phyloP scores from a whole-genome alignment of 2,888 invertebrate species.

The Metalampra italica region DNA sequence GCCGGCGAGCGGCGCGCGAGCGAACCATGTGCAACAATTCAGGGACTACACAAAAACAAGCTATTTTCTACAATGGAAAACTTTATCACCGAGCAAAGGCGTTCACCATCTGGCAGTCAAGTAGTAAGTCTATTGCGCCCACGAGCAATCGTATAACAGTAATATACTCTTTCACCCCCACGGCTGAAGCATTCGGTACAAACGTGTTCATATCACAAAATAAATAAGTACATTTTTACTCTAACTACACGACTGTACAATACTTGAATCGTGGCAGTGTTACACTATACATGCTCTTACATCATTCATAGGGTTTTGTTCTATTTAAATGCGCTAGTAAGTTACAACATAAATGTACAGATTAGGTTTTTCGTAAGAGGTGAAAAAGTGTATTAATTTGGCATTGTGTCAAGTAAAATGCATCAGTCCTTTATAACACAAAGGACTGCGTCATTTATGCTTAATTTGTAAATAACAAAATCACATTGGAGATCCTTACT shows the following conservation, averaged over 20 bases:
- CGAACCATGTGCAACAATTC: slow-evolving; percentile 14
- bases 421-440: slow-evolving; percentile 4
- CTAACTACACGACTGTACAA: slow-evolving; percentile 34
- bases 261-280: slow-evolving; percentile 55
- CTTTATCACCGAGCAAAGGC: slow-evolving; percentile 7
- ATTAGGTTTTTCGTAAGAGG: slow-evolving; percentile 29
- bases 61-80: slow-evolving; percentile 3
- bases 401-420: slow-evolving; percentile 9
- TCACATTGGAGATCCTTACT: slow-evolving; percentile 46
- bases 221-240: slow-evolving; percentile 62
- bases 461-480: slow-evolving; percentile 19
- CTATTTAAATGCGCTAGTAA: slow-evolving; percentile 58
- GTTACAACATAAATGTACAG: slow-evolving; percentile 34
- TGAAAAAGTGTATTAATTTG: slow-evolving; percentile 47
- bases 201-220: slow-evolving; percentile 41
- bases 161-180: slow-evolving; percentile 39
- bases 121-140: slow-evolving; percentile 27
- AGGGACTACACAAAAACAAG: slow-evolving; percentile 30
- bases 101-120: slow-evolving; percentile 41
- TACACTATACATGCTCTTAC: slow-evolving; percentile 43
- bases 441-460: slow-evolving; percentile 1
- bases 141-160: slow-evolving; percentile 1
- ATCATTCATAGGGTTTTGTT: slow-evolving; percentile 53
- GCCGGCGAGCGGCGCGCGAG: not conserved
- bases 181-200: not conserved